Evolutionary conservation across 2,797 vertebrate species (phyloP), one percentile per base, ranked within the genome.

Genomic region (Tachyglossus aculeatus): DNA sequence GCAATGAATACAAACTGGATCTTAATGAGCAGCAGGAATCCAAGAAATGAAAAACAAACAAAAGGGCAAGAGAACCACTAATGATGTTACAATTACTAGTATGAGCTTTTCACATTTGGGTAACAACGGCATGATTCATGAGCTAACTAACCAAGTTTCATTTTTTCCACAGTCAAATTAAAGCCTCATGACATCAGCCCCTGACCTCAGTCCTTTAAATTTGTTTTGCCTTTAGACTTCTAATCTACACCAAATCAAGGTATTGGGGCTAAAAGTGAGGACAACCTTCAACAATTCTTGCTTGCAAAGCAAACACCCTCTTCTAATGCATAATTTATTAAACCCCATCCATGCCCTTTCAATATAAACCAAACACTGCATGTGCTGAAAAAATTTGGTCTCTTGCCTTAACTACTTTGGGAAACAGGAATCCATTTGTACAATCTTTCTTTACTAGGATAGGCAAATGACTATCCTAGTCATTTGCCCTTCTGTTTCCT

Each of bases 11-110:
- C 27, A 85, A 86, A 48, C 34, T 21, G 0, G 0, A 41, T 78
- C 38, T 63, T 83, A 81, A 83, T 70, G 40, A 86, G 55, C 13
- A 78, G 10, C 2, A 43, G 59, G 22, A 86, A 84, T 71, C 33
- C 16, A 65, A 65, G 24, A 50, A 11, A 72, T n/a, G 9, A 52
- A 80, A 85, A 80, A 48, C 27, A 78, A 68, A 39, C 1, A 54
- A 78, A 55, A 54, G 1, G 3, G 53, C 5, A 15, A 71, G 24
- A 82, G 3, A 29, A 22, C 9, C 48, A 16, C 56, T 70, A 73
- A 83, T 78, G 71, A 10, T 39, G 64, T 60, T 55, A 19, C 59
- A 62, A 32, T 27, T 81, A 50, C 16, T 43, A 43, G 14, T 10
- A 16, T 60, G 44, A 34, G n/a, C 0, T 67, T 74, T 69, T 51